Percentiles rank a stretch among this genome's conserved stretches.
These are phyloP conservation scores for Synanthedon andrenaeformis DNA, from an alignment of 2,888 invertebrate species.

Conservation along the genomic window DNA sequence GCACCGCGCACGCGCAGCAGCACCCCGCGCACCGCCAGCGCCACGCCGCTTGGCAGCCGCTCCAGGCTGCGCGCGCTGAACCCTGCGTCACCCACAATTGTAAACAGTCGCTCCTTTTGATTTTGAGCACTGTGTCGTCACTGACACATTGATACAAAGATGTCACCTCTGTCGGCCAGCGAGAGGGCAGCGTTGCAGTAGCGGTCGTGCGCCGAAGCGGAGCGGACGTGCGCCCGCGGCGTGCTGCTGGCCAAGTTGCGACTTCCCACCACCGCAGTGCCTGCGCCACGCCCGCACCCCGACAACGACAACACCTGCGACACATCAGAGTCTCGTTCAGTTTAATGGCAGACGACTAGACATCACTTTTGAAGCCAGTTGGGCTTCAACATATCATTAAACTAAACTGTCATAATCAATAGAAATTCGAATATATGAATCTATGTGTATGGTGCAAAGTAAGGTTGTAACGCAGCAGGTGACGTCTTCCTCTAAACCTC, in stretches of 20 bases:
- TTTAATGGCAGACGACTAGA: not conserved
- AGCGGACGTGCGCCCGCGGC: conserved; percentile 55
- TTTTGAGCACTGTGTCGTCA: too few relatives aligned
- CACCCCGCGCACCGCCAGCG: conserved; percentile 48
- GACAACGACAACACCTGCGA: conserved; percentile 32
- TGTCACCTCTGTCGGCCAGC: conserved; percentile 25
- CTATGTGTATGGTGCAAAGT: too few relatives aligned
- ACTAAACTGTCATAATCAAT: too few relatives aligned
- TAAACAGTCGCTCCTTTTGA: not conserved
- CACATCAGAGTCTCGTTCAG: not conserved
- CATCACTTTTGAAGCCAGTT: not conserved
- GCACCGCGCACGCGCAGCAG: conserved; percentile 74
- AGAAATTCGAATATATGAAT: too few relatives aligned
- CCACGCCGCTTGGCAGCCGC: conserved; percentile 62
- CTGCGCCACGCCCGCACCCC: conserved; percentile 32
- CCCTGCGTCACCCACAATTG: conserved; percentile 35
- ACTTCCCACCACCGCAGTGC: conserved; percentile 29
- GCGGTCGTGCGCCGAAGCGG: not conserved
- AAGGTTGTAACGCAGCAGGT: too few relatives aligned
- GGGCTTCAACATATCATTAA: too few relatives aligned
- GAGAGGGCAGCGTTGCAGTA: conserved; percentile 4
- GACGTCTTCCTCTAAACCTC: too few relatives aligned
- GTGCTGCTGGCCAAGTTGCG: conserved; percentile 38
- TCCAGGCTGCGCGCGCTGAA: conserved; percentile 78
- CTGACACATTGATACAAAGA: not conserved